These are phyloP conservation scores for Pteria penguin DNA, from an alignment of 2,888 invertebrate genomes.

Conservation along the genomic window DNA sequence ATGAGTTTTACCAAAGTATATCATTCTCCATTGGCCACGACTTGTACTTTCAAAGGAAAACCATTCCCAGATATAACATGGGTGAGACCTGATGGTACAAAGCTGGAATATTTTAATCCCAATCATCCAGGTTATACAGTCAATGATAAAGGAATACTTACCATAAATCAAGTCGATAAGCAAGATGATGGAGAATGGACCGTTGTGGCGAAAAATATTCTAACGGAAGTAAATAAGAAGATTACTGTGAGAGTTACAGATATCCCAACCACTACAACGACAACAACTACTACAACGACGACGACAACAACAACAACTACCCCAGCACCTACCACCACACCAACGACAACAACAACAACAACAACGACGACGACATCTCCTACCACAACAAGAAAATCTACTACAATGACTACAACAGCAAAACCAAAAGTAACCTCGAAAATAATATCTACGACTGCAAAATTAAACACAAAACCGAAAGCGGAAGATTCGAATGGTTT, in stretches of 20 bases:
- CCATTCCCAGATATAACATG: not conserved
- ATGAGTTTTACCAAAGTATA: not conserved
- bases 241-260: not conserved
- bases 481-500: not conserved
- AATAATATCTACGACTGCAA: not conserved
- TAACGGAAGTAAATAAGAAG: not conserved
- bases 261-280: not conserved
- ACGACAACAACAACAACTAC: not conserved
- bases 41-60: not conserved
- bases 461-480: not conserved
- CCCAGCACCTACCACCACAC: not conserved
- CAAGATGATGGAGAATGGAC: not conserved
- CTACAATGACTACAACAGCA: not conserved
- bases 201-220: not conserved
- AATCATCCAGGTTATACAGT: not conserved
- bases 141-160: not conserved
- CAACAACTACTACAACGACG: not conserved
- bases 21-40: not conserved
- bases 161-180: not conserved
- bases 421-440: not conserved
- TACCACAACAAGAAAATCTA: not conserved
- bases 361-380: not conserved
- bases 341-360: not conserved
- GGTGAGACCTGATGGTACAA: not conserved
- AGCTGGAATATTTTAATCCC: not conserved